These are phyloP conservation scores for Actinostola sp. DNA, from an alignment of 92 coral and sea anemone species.

Conservation along the genomic window DNA sequence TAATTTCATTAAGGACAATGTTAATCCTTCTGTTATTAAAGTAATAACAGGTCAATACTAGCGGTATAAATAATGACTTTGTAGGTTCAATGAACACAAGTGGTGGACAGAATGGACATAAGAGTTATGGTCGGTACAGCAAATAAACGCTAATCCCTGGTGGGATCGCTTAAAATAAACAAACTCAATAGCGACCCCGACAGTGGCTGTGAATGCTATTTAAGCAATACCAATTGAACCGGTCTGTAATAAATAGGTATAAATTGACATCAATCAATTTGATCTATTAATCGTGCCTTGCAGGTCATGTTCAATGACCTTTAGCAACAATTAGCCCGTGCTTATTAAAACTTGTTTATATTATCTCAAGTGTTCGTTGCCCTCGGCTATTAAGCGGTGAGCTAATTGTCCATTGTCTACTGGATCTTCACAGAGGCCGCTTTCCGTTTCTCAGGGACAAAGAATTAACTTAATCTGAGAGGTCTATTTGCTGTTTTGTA, in stretches of 20 bases:
- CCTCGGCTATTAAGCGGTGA: conserved; percentile 57
- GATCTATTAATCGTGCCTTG: conserved; percentile 86
- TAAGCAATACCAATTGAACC: conserved; percentile 67
- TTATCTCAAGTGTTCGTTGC: conserved; percentile 62
- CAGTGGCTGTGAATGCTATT: conserved; percentile 57
- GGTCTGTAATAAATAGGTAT: conserved; percentile 89
- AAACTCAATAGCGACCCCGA: conserved; percentile 76
- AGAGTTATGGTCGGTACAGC: not conserved
- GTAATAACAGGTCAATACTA: not conserved
- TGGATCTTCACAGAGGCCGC: conserved; percentile 73
- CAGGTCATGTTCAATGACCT: conserved; percentile 75
- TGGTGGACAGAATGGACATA: not conserved
- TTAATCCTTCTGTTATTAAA: not conserved
- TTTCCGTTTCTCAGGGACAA: conserved; percentile 27
- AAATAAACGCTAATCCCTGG: conserved; percentile 9
- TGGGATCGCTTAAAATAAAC: conserved; percentile 35
- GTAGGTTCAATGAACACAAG: not conserved
- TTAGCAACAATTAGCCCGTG: conserved; percentile 74
- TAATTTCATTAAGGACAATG: not conserved
- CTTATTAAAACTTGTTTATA: conserved; percentile 75
- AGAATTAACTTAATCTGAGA: conserved; percentile 18
- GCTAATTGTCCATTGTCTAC: conserved; percentile 79
- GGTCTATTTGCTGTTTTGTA: conserved; percentile 14
- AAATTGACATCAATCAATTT: conserved; percentile 95
- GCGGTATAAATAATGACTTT: not conserved